Conservation (phyloP, 2,113 vertebrate species). For the Nothobranchius furzeri region DNA sequence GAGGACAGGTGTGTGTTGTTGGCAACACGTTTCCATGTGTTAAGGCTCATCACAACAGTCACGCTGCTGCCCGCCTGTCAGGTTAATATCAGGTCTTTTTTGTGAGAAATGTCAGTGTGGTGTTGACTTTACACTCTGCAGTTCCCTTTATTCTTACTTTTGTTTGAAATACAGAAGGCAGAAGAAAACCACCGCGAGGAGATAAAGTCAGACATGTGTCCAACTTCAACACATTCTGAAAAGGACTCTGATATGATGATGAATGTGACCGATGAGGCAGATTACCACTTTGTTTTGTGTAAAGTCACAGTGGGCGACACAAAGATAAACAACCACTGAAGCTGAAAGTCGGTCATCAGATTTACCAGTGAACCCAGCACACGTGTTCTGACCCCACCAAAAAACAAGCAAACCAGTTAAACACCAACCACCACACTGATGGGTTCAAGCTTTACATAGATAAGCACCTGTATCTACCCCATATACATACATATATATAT, state of each 20-base stretch:
- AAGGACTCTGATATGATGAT: background rate
- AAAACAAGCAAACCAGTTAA: background rate
- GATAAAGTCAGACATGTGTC: background rate
- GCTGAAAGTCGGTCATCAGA: too few species aligned
- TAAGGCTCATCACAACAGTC: constrained; percentile 17
- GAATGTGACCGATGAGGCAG: background rate
- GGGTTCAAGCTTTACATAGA: too few species aligned
- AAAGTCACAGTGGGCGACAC: too few species aligned
- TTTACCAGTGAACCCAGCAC: too few species aligned
- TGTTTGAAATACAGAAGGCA: constrained; percentile 20
- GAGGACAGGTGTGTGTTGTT: background rate
- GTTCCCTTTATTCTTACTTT: background rate
- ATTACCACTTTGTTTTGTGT: too few species aligned
- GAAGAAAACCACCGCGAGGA: background rate
- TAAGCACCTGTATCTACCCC: too few species aligned
- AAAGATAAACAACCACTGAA: too few species aligned
- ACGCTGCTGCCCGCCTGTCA: constrained; percentile 8
- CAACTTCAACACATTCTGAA: background rate
- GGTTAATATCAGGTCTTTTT: constrained; percentile 31
- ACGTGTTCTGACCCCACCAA: too few species aligned
- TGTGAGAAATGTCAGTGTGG: constrained; percentile 44
- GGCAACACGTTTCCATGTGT: constrained; percentile 20
- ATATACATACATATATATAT: too few species aligned
- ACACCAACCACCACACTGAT: too few species aligned
- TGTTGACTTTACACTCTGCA: constrained; percentile 34